A percentile compares a stretch with the other conserved stretches of the same genome.
These are phyloP conservation scores for Rhaphigaster nebulosa DNA, from an alignment of 2,888 invertebrate genomes.

Conservation along the genomic window DNA sequence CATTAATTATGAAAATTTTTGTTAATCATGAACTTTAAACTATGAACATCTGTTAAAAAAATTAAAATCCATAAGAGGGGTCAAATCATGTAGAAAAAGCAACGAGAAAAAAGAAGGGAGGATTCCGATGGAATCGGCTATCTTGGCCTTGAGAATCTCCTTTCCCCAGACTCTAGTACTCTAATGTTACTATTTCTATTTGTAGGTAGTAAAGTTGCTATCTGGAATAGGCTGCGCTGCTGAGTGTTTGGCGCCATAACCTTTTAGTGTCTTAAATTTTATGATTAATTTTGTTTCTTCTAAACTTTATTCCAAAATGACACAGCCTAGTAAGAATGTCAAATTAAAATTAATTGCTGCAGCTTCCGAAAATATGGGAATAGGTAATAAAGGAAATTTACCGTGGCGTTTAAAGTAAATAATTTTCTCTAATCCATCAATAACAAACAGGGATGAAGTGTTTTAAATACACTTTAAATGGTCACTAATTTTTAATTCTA, in stretches of 20 bases:
- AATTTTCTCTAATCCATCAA: constrained; percentile 43
- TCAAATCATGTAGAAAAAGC: too few relatives aligned
- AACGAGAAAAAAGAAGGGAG: too few relatives aligned
- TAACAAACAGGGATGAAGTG: background rate
- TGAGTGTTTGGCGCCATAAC: background rate
- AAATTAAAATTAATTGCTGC: constrained; percentile 73
- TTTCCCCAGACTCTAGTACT: too few relatives aligned
- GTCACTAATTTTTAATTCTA: constrained; percentile 68
- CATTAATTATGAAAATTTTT: too few relatives aligned
- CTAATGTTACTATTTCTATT: too few relatives aligned
- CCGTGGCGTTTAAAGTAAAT: constrained; percentile 91
- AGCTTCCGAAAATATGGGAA: constrained; percentile 90
- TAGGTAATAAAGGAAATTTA: constrained; percentile 86
- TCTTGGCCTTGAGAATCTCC: too few relatives aligned
- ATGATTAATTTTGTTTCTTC: background rate
- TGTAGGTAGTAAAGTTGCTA: background rate
- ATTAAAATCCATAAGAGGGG: too few relatives aligned
- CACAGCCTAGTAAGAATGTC: background rate
- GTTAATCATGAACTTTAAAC: too few relatives aligned
- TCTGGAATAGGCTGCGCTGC: background rate
- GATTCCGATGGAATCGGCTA: too few relatives aligned
- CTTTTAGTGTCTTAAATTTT: background rate
- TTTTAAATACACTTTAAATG: background rate
- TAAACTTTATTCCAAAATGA: background rate
- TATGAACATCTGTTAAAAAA: too few relatives aligned